Percentiles rank a stretch among this genome's conserved stretches.
phyloP scores from a whole-genome alignment of 2,113 vertebrate species.

The Axis porcinus region DNA sequence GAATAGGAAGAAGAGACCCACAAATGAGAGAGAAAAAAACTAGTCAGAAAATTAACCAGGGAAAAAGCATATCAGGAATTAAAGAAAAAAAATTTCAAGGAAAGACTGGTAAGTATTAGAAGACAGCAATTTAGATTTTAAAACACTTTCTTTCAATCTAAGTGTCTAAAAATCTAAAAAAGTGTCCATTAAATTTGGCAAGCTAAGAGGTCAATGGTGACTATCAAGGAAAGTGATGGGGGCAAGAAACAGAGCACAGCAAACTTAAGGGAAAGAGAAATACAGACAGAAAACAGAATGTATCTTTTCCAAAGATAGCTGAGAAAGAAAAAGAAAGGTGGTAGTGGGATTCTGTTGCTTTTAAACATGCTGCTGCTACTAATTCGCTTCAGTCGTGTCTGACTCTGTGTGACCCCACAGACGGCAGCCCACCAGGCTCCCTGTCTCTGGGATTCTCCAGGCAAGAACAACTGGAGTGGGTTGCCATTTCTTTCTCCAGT shows the following conservation, averaged over 20 bases:
- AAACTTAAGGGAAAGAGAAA: conserved; percentile 4
- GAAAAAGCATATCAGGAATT: neutral
- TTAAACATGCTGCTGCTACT: neutral
- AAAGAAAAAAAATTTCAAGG: neutral
- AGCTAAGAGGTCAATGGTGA: neutral
- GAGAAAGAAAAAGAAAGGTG: neutral
- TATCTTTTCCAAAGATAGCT: neutral
- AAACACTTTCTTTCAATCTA: neutral
- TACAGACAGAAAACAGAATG: conserved; percentile 2
- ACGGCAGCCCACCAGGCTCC: neutral
- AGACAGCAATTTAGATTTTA: neutral
- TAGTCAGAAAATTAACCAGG: neutral
- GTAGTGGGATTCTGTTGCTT: neutral
- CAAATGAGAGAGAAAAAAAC: neutral
- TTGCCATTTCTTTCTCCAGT: neutral
- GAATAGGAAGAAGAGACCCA: neutral
- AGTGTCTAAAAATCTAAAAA: neutral
- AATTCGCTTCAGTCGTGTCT: neutral
- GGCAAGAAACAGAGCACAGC: neutral
- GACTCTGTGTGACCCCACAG: neutral
- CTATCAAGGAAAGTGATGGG: neutral
- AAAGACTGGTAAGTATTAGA: neutral
- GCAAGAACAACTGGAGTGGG: neutral
- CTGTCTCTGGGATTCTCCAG: neutral
- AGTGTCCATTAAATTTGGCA: neutral